Evolutionary conservation across 2,113 vertebrate species (phyloP).

Genomic region (Mixornis gularis): DNA sequence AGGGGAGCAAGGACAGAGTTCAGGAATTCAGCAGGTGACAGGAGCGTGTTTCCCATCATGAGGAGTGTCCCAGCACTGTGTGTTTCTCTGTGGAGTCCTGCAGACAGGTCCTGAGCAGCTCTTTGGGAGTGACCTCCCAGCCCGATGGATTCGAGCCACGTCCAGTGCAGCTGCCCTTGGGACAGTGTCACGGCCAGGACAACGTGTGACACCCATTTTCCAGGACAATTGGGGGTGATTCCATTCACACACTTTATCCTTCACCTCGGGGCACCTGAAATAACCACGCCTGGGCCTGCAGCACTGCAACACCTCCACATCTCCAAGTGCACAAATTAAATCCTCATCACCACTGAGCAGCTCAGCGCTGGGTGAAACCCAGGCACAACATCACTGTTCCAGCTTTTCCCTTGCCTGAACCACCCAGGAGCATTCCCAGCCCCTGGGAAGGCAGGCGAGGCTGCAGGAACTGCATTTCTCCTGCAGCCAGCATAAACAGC

Average conservation of each 20-base stretch:
- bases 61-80: background rate
- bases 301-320: background rate
- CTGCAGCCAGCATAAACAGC: background rate
- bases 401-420: background rate
- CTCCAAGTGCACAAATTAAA: background rate
- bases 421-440: background rate
- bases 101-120: background rate
- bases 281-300: background rate
- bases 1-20: background rate
- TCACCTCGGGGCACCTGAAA: background rate
- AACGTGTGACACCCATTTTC: accelerated
- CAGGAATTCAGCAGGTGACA: background rate
- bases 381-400: accelerated
- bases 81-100: background rate
- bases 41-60: accelerated
- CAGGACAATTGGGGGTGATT: background rate
- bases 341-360: background rate
- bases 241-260: background rate
- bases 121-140: background rate
- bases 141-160: background rate
- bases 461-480: background rate
- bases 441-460: background rate
- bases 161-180: accelerated
- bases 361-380: background rate
- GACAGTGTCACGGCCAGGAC: background rate